phyloP scores from a whole-genome alignment of 2,797 vertebrate species.

The Chloroceryle amazona region DNA sequence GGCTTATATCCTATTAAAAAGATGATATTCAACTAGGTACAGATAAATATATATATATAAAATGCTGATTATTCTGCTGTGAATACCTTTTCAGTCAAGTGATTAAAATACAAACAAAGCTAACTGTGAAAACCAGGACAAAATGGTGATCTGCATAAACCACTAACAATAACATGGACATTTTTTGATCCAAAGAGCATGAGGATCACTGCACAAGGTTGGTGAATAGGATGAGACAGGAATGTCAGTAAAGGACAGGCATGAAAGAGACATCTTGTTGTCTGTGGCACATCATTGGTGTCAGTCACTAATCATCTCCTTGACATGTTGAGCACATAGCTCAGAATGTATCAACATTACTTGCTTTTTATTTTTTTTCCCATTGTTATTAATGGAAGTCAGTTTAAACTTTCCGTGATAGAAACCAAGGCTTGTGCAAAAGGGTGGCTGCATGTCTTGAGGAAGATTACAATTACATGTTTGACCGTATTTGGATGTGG shows the following conservation, averaged over 20 bases:
- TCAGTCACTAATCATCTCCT: slow-evolving; percentile 27
- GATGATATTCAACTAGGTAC: not conserved
- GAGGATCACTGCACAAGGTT: not conserved
- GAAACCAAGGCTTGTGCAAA: not conserved
- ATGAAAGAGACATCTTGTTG: slow-evolving; percentile 10
- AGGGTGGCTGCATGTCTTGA: not conserved
- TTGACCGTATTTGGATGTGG: slow-evolving; percentile 51
- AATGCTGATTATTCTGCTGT: not conserved
- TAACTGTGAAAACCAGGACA: not conserved
- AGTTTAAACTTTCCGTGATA: not conserved
- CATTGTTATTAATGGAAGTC: not conserved
- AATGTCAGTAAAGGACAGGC: slow-evolving; percentile 20
- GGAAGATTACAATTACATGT: not conserved
- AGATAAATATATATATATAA: not conserved
- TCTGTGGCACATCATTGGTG: slow-evolving; percentile 14
- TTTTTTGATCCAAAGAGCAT: not conserved
- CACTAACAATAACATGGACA: not conserved
- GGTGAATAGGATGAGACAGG: slow-evolving; percentile 17
- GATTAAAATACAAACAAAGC: not conserved
- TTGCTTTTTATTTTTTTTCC: not conserved
- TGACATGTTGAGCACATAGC: not conserved
- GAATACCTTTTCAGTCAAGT: not conserved
- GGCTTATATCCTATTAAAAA: not conserved
- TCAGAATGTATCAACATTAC: not conserved
- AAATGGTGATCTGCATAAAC: not conserved